A percentile compares a stretch with the other conserved stretches of the same genome.
These are phyloP conservation scores for Dicerorhinus sumatrensis DNA, from an alignment of 2,113 vertebrate species.

Conservation along the genomic window DNA sequence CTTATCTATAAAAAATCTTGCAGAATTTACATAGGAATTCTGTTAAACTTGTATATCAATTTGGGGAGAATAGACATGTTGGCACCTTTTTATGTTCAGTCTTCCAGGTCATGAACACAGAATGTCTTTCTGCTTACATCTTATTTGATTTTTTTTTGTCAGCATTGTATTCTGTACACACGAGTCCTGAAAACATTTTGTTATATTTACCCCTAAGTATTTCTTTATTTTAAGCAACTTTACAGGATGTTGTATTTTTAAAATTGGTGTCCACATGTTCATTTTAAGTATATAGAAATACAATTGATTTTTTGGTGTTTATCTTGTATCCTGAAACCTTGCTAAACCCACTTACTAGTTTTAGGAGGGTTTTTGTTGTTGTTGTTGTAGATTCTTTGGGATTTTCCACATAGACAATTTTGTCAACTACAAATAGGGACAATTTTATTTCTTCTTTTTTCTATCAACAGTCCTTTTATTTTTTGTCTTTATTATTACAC, in stretches of 20 bases:
- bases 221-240: neutral
- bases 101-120: neutral
- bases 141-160: neutral
- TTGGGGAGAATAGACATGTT: neutral
- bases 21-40: neutral
- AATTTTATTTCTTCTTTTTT: neutral
- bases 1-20: neutral
- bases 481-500: neutral
- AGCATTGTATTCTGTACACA: neutral
- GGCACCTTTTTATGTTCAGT: neutral
- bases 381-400: neutral
- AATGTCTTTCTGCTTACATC: neutral
- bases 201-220: neutral
- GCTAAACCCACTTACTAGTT: neutral
- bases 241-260: neutral
- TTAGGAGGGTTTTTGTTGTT: neutral
- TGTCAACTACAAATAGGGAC: neutral
- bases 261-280: neutral
- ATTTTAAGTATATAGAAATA: neutral
- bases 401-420: neutral
- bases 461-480: neutral
- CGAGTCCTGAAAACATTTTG: neutral
- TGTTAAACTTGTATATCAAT: neutral
- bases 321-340: neutral
- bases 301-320: neutral